Percentiles rank a stretch among this genome's conserved stretches.
phyloP scores from a whole-genome alignment of 2,888 invertebrate genomes.

The Junonia oenone region DNA sequence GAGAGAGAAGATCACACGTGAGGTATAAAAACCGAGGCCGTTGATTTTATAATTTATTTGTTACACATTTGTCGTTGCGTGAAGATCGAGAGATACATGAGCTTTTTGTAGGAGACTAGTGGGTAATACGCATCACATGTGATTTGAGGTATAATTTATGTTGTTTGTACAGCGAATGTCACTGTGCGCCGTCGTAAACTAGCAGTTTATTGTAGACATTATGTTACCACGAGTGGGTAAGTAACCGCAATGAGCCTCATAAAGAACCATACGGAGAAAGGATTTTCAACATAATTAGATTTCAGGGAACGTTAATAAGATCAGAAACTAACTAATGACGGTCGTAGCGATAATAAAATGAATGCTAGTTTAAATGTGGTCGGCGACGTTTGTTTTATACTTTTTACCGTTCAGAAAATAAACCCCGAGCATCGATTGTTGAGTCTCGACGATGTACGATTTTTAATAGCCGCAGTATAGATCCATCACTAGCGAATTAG shows the following conservation, averaged over 20 bases:
- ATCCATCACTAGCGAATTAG: slow-evolving; percentile 73
- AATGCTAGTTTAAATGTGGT: slow-evolving; percentile 18
- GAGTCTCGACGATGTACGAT: slow-evolving; percentile 14
- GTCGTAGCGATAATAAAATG: slow-evolving; percentile 20
- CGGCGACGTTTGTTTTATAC: slow-evolving; percentile 10
- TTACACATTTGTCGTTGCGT: slow-evolving; percentile 79
- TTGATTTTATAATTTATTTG: slow-evolving; percentile 80
- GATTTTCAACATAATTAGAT: slow-evolving; percentile 30
- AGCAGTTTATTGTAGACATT: slow-evolving; percentile 40
- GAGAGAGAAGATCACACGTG: slow-evolving; percentile 47
- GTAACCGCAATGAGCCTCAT: slow-evolving; percentile 40
- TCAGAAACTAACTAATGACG: slow-evolving; percentile 26
- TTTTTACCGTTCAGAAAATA: slow-evolving; percentile 4
- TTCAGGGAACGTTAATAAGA: slow-evolving; percentile 29
- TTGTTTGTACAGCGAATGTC: slow-evolving; percentile 67
- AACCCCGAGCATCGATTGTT: neutral
- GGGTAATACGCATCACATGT: slow-evolving; percentile 73
- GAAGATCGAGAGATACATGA: slow-evolving; percentile 76
- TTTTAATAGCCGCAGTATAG: slow-evolving; percentile 40
- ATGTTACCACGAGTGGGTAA: slow-evolving; percentile 42
- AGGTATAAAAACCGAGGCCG: slow-evolving; percentile 69
- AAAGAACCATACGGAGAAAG: slow-evolving; percentile 31
- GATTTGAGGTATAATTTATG: slow-evolving; percentile 77
- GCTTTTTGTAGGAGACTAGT: slow-evolving; percentile 68
- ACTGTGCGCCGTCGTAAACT: slow-evolving; percentile 60